Evolutionary conservation across 2,113 vertebrate species (phyloP), one percentile per base, ranked within the genome.

Genomic region (Psettodes erumei): DNA sequence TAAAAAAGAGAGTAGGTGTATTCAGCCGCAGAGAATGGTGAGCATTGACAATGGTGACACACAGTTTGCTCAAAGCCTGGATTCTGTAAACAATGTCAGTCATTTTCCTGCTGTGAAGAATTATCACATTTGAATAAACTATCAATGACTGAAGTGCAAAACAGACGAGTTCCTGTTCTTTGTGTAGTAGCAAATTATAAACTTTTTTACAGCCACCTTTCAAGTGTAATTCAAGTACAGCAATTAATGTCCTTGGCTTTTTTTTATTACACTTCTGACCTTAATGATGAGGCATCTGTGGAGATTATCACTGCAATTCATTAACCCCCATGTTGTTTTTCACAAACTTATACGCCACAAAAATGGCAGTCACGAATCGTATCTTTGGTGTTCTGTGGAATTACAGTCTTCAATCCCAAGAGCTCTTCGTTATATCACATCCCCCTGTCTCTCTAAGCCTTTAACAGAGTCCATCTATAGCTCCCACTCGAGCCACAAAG

Each of bases 281-380:
- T 67, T 38, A 67, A 38, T 68, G 47, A 61, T 67, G 21, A 72
- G 21, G 28, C 47, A 79, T 71, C 42, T 71, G n/a, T n/a, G 33
- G 10, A 1, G 1, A 35, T 51, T 25, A 54, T 54, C 62, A 55
- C 7, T 16, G 40, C 32, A 38, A 59, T 60, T 54, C 61, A 53
- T 79, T 54, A 53, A 7, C 21, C 30, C 25, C 51, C n/a, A n/a
- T n/a, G n/a, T n/a, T n/a, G n/a, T n/a, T n/a, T n/a, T n/a, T n/a
- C n/a, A n/a, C 6, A 21, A 59, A 58, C 48, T 25, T n/a, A 11
- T 27, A 15, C 7, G 5, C 11, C 13, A n/a, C 33, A 33, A 23
- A 43, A 19, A 40, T 27, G 2, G 37, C 37, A 38, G 13, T 18
- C 32, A 30, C 23, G 8, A 30, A 19, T 27, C 8, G 21, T 10